phyloP scores from a whole-genome alignment of 2,113 vertebrate genomes.

The Calidris pygmaea region DNA sequence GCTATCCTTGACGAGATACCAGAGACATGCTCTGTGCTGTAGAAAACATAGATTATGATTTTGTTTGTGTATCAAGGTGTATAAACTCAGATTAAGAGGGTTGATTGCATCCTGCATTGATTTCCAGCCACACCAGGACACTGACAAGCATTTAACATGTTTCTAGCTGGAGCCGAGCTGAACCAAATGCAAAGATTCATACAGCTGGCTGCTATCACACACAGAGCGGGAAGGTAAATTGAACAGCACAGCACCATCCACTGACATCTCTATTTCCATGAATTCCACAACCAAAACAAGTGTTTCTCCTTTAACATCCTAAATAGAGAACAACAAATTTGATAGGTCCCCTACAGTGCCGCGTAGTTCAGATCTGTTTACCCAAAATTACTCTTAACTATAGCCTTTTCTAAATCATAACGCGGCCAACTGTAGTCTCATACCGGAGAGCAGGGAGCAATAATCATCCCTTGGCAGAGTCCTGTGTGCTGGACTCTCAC shows the following conservation, averaged over 20 bases:
- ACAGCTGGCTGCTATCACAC: not conserved
- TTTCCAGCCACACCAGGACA: not conserved
- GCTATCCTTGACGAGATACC: not conserved
- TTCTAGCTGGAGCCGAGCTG: not conserved
- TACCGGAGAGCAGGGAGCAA: not conserved
- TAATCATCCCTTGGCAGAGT: not conserved
- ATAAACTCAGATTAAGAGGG: not conserved
- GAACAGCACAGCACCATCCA: not conserved
- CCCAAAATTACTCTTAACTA: not conserved
- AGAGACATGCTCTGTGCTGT: not conserved
- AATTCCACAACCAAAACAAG: not conserved
- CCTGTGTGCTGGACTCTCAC: not conserved
- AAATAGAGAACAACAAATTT: not conserved
- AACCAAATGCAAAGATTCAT: not conserved
- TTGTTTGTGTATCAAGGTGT: not conserved
- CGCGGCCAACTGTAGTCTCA: not conserved
- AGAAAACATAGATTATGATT: not conserved
- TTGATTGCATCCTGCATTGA: not conserved
- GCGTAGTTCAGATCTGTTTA: not conserved
- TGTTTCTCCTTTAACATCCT: not conserved
- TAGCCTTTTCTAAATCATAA: not conserved
- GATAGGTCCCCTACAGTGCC: not conserved
- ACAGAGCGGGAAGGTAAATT: not conserved
- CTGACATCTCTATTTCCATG: not conserved
- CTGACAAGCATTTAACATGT: not conserved